phyloP scores from a whole-genome alignment of 2,888 invertebrate species.

The Drosophila ochracea region DNA sequence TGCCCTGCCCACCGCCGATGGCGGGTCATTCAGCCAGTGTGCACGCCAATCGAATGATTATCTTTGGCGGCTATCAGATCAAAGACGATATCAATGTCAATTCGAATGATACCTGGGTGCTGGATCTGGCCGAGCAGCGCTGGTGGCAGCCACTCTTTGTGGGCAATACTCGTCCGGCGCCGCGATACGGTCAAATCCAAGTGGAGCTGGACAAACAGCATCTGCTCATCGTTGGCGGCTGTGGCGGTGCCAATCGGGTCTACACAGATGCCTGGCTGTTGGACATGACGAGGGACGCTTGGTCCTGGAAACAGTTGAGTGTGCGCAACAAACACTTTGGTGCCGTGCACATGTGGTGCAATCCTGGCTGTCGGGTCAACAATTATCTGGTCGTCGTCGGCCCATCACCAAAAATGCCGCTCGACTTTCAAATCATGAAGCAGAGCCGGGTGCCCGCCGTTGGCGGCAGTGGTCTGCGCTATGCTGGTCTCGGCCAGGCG shows the following conservation, averaged over 20 bases:
- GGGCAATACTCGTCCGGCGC: constrained; percentile 89
- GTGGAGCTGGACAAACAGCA: constrained; percentile 91
- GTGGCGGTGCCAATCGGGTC: constrained; percentile 93
- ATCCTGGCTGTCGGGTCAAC: constrained; percentile 93
- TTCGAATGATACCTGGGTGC: constrained; percentile 95
- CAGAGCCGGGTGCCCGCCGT: constrained; percentile 81
- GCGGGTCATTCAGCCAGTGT: constrained; percentile 97
- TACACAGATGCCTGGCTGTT: constrained; percentile 97
- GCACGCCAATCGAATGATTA: constrained; percentile 92
- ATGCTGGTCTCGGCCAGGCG: constrained; percentile 53
- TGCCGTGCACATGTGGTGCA: constrained; percentile 96
- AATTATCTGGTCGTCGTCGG: constrained; percentile 91
- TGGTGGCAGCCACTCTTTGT: constrained; percentile 92
- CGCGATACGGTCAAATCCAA: constrained; percentile 97
- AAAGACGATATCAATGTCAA: constrained; percentile 86
- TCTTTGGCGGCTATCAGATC: constrained; percentile 90
- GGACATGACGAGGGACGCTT: constrained; percentile 89
- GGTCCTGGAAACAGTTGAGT: constrained; percentile 91
- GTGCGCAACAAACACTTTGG: constrained; percentile 92
- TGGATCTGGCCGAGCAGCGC: constrained; percentile 90
- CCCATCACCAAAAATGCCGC: constrained; percentile 83
- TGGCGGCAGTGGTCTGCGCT: constrained; percentile 66
- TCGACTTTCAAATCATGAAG: constrained; percentile 85
- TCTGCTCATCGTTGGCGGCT: constrained; percentile 93
- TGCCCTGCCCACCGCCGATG: constrained; percentile 86